Evolutionary conservation across 35 echinoderm and acorn worm species (phyloP), one percentile per base, ranked within the genome.

Genomic region (Chiridota heheva): DNA sequence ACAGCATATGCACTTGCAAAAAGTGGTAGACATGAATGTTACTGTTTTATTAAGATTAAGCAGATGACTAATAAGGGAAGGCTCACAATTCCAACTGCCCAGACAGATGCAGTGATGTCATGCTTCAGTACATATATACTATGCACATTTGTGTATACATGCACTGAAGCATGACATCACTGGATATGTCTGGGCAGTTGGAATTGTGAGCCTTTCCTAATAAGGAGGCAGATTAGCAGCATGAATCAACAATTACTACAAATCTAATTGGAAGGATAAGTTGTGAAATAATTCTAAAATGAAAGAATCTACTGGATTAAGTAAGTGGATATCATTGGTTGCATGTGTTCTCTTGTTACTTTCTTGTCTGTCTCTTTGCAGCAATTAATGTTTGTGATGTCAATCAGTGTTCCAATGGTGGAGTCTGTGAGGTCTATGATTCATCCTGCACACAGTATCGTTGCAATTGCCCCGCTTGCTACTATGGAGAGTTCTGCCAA

Each of bases 381-480:
- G 84, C 29, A 32, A 29, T 87, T 31, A 72, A 69, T 69, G 58
- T 63, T 7, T 87, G 84, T 79, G 62, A 36, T 57, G 62, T 44
- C 17, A 51, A 78, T 44, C 20, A 18, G 4, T 87, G 84, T 63
- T 26, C 2, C 4, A 87, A 87, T 59, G 84, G 84, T 37, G 84
- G 44, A 6, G 60, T 17, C 15, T 87, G 84, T 57, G 58, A 59
- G 28, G 63, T 16, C 17, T 60, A 67, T 56, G 29, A 58, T 0
- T 39, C 35, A 37, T 67, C 70, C 60, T 87, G 84, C 70, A 76
- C 58, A n/a, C 13, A 40, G 1, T 87, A 87, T 28, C 68, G 71
- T 24, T 87, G 84, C 46, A 41, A 77, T 24, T 87, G 84, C 70
- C 31, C 61, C 31, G 16, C 60, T 40, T 87, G 84, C 35, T 87